These are phyloP conservation scores for Eupithecia centaureata DNA, from an alignment of 2,888 invertebrate genomes.

Conservation along the genomic window DNA sequence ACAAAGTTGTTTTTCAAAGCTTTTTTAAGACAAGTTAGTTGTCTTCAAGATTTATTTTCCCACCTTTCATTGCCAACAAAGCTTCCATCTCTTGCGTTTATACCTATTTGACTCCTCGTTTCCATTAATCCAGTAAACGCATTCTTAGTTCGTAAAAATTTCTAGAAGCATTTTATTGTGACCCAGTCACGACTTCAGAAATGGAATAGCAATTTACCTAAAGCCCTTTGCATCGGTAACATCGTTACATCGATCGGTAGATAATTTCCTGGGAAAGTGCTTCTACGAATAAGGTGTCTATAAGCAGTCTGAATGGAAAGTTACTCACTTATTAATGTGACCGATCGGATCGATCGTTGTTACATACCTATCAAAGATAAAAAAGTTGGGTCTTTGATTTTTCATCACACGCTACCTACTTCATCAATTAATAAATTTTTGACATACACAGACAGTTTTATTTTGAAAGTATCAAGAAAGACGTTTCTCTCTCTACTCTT, in stretches of 20 bases:
- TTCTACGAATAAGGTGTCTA: background rate
- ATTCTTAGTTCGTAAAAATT: background rate
- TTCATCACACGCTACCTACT: no score
- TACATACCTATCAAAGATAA: no score
- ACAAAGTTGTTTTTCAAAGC: background rate
- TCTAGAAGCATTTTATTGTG: background rate
- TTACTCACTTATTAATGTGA: background rate
- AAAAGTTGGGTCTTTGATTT: no score
- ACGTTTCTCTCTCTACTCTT: no score
- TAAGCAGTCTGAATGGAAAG: background rate
- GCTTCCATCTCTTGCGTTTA: background rate
- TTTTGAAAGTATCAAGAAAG: no score
- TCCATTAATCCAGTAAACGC: background rate
- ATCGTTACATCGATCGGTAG: conserved; percentile 24
- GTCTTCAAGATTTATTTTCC: background rate
- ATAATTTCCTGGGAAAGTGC: conserved; percentile 20
- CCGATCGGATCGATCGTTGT: background rate
- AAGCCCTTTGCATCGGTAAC: conserved; percentile 28
- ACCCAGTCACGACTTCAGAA: conserved; percentile 6
- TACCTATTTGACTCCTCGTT: background rate
- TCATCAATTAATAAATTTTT: no score
- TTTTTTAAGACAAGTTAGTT: background rate
- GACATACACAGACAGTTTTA: no score
- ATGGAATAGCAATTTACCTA: conserved; percentile 16
- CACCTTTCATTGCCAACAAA: background rate